These are phyloP conservation scores for Globodera rostochiensis DNA, from an alignment of 1,140 invertebrate species.

Conservation along the genomic window DNA sequence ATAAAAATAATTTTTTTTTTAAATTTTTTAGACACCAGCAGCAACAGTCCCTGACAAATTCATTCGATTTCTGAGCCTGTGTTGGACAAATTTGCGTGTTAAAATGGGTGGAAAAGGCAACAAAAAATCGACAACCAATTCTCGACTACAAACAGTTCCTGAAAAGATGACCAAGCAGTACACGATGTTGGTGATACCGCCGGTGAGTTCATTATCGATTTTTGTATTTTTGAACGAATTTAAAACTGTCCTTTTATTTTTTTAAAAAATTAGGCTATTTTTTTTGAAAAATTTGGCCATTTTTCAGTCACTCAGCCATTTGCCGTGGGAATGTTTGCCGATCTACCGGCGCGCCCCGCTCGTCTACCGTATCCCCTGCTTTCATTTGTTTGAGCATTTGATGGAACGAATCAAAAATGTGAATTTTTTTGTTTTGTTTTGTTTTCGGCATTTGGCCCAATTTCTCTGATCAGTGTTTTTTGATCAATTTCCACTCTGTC, in stretches of 20 bases:
- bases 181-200: conserved; percentile 36
- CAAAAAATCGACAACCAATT: not conserved
- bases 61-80: not conserved
- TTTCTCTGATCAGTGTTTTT: not conserved
- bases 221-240: not conserved
- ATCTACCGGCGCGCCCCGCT: conserved; percentile 33
- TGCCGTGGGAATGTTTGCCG: conserved; percentile 48
- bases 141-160: too few species aligned
- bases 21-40: not conserved
- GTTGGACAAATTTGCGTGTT: not conserved
- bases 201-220: conserved; percentile 8
- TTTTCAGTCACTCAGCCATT: conserved; percentile 39
- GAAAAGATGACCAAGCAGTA: conserved; percentile 28
- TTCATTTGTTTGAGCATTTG: conserved; percentile 51
- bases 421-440: not conserved
- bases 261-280: too few species aligned
- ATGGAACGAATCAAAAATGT: conserved; percentile 8
- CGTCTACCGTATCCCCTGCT: conserved; percentile 43
- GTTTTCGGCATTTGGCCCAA: not conserved
- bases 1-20: not conserved
- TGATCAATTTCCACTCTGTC: not conserved
- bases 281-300: conserved; percentile 21
- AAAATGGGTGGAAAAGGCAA: not conserved
- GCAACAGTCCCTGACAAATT: not conserved
- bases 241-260: too few species aligned